Evolutionary conservation across 2,797 vertebrate species (phyloP), one percentile per base, ranked within the genome.

Genomic region (Lophura swinhoii): DNA sequence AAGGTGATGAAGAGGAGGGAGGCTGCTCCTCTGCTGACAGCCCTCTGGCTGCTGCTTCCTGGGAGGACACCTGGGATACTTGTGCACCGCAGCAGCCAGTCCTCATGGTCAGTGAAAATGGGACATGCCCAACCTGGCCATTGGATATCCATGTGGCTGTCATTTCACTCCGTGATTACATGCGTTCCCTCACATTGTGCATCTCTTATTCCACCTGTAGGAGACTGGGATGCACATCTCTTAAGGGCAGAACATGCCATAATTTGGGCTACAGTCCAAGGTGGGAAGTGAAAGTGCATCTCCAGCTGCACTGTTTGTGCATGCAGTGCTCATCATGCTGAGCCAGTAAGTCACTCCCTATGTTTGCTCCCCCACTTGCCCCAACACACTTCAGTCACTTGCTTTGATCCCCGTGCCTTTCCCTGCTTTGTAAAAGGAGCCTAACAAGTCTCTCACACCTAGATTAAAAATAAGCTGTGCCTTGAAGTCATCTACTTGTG

Each of bases 401-500:
- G 69, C 12, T 46, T 44, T 68, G 24, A 49, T 23, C 35, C 15
- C 49, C 33, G 59, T 43, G 66, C 39, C 66, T 48, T 69, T 29
- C 75, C 58, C 22, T 89, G 16, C 35, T 28, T 62, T 5, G 2
- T 31, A 48, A 68, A 70, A 69, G 41, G 14, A 90, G 21, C 29
- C 73, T 16, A 80, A 55, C 48, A 64, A 24, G 60, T 1, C 58
- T 64, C 51, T 82, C 14, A 23, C 5, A 8, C 37, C 72, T 79
- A 56, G 49, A 90, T 90, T 62, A 80, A 91, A 92, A 95, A 96
- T 66, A 95, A 91, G 79, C 70, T 91, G 71, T 87, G 73, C 39
- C 71, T 94, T 56, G 37, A 91, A 94, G 78, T 75, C 81, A 87
- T 71, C 80, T 94, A 83, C 85, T 88, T 44, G 93, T 94, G 95